A percentile compares a stretch with the other conserved stretches of the same genome.
Evolutionary conservation across 2,888 invertebrate species (phyloP).

Genomic region (Scaptomyza tumidula): DNA sequence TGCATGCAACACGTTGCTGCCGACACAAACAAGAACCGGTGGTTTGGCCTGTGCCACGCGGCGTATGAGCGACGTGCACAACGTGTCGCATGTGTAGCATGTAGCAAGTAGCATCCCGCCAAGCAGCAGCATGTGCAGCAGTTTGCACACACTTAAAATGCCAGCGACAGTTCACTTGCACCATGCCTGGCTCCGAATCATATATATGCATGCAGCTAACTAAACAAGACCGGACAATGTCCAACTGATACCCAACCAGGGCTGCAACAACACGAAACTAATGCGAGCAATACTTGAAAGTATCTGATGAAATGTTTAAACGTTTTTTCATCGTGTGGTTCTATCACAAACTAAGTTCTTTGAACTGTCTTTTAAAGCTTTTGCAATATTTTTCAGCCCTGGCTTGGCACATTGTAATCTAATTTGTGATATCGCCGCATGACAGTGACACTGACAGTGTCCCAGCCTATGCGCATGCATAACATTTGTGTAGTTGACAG

Average conservation of each 20-base stretch:
- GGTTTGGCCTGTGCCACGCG: constrained; percentile 25
- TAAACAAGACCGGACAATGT: constrained; percentile 43
- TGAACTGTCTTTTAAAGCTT: too few relatives aligned
- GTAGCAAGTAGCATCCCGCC: constrained; percentile 41
- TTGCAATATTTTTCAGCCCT: constrained; percentile 14
- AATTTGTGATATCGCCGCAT: constrained; percentile 56
- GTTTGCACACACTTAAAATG: constrained; percentile 14
- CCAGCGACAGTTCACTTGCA: not conserved
- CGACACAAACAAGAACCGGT: constrained; percentile 41
- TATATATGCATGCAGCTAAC: constrained; percentile 39
- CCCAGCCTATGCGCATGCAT: constrained; percentile 22
- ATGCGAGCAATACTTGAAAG: too few relatives aligned
- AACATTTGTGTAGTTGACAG: constrained; percentile 21
- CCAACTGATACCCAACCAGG: constrained; percentile 41
- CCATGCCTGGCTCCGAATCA: not conserved
- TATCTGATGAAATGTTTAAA: too few relatives aligned
- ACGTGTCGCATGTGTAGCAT: constrained; percentile 58
- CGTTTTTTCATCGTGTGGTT: too few relatives aligned
- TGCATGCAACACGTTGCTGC: constrained; percentile 78
- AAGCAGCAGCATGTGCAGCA: constrained; percentile 29
- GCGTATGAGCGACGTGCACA: constrained; percentile 68
- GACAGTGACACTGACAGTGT: constrained; percentile 40
- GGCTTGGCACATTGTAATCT: constrained; percentile 44
- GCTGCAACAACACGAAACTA: constrained; percentile 5
- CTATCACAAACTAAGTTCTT: too few relatives aligned